Evolutionary conservation across 1,140 invertebrate genomes (phyloP), one percentile per base, ranked within the genome.

Genomic region (Mesaphorura yosii): DNA sequence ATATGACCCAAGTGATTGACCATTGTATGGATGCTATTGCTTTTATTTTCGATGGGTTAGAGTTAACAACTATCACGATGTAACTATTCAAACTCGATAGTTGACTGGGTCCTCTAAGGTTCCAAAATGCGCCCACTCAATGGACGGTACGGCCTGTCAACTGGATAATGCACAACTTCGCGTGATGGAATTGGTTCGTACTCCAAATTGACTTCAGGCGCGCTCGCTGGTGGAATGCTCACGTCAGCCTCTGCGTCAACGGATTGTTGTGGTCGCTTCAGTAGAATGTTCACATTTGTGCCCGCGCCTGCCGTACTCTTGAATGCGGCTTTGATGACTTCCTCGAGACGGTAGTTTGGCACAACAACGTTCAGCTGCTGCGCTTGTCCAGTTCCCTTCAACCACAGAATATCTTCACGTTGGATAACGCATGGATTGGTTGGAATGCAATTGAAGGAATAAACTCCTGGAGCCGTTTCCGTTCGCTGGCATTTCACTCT

Each of bases 251-350:
- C 46, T 17, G 53, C 53, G 20, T 51, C 47, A 17, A 41, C 38
- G 47, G 46, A 49, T 25, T 55, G 50, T 29, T 55, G 47, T 6
- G 53, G 53, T 34, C 41, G 41, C 53, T 55, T 51, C 7, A 55
- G 47, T 48, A 49, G 28, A 37, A 55, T 40, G 39, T 55, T 55
- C 31, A 55, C 46, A 14, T 50, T 22, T 5, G 50, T 34, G 3
- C 47, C 53, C 14, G 38, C 15, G 15, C 19, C 27, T 27, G 31
- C n/a, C 5, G 17, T n/a, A 12, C 26, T 26, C 47, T 55, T 55
- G 47, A 55, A 55, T 23, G 47, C 53, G 37, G 53, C 53, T 20
- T 55, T 55, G 53, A 55, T 55, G 17, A 55, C 19, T 31, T 55
- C 53, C n/a, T 37, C 47, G 19, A 55, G 27, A 14, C 47, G 38